Evolutionary conservation across 2,797 vertebrate genomes (phyloP).

Genomic region (Gymnothorax reevesii): DNA sequence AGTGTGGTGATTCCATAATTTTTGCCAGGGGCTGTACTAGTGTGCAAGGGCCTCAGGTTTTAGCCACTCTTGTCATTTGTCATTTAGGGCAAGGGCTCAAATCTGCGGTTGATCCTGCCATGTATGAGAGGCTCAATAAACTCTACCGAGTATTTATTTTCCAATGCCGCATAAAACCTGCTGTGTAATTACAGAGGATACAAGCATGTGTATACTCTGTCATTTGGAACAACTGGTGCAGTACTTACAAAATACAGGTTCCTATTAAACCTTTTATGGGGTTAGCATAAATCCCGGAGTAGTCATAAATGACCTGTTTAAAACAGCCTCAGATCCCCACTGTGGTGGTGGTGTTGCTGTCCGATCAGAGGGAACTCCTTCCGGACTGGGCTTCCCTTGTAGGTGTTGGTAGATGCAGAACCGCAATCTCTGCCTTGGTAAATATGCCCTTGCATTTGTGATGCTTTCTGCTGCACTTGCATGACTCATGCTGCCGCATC

Average conservation of each 20-base stretch:
- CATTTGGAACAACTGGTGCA: conserved; percentile 15
- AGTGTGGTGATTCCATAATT: too few relatives aligned
- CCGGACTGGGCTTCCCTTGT: not conserved
- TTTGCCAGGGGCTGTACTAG: too few relatives aligned
- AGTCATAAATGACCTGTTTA: not conserved
- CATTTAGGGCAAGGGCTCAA: not conserved
- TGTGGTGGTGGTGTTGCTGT: not conserved
- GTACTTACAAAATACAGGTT: conserved; percentile 19
- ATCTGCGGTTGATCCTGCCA: not conserved
- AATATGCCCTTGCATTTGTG: not conserved
- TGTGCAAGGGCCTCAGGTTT: not conserved
- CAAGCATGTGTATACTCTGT: not conserved
- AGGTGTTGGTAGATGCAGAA: not conserved
- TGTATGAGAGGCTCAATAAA: conserved; percentile 8
- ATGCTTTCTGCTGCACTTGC: not conserved
- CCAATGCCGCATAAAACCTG: not conserved
- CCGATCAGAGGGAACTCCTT: not conserved
- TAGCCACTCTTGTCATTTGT: not conserved
- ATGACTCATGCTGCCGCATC: not conserved
- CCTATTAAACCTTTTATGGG: not conserved
- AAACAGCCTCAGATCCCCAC: not conserved
- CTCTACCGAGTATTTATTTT: not conserved
- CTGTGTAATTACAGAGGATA: conserved; percentile 10
- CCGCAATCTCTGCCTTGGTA: not conserved
- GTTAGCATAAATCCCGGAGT: not conserved